These are phyloP conservation scores for Centrocercus urophasianus DNA, from an alignment of 2,113 vertebrate species.

Conservation along the genomic window DNA sequence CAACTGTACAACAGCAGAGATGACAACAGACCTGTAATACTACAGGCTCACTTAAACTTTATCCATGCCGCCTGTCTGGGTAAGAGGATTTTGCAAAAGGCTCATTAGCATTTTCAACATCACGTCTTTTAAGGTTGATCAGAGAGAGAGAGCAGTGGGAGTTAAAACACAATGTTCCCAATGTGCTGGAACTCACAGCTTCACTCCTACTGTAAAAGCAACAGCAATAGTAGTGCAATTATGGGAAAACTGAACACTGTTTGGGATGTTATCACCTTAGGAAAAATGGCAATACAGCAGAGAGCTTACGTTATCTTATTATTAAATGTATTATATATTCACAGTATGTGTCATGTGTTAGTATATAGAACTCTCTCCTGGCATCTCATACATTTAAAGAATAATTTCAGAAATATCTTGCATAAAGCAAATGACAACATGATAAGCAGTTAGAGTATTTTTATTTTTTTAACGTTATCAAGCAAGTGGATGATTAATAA, in stretches of 20 bases:
- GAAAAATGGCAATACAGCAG: neutral
- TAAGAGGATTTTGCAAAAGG: neutral
- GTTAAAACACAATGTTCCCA: neutral
- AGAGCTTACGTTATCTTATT: neutral
- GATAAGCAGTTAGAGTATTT: neutral
- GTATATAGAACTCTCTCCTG: neutral
- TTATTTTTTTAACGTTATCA: neutral
- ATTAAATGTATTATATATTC: conserved; percentile 10
- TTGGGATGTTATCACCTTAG: neutral
- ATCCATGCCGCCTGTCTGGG: neutral
- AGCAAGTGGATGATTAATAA: conserved; percentile 23
- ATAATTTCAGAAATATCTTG: neutral
- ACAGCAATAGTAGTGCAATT: neutral
- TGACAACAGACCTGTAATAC: neutral
- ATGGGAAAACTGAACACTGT: neutral
- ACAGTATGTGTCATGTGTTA: neutral
- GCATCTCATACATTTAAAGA: neutral
- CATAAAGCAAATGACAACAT: conserved; percentile 26
- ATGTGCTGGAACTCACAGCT: neutral
- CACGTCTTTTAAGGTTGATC: neutral
- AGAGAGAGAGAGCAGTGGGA: neutral
- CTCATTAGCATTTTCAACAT: neutral
- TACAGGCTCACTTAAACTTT: neutral
- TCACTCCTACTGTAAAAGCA: neutral
- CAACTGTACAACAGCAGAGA: neutral